Evolutionary conservation across 2,888 invertebrate species (phyloP), one percentile per base, ranked within the genome.

Genomic region (Taphrorychus bicolor): DNA sequence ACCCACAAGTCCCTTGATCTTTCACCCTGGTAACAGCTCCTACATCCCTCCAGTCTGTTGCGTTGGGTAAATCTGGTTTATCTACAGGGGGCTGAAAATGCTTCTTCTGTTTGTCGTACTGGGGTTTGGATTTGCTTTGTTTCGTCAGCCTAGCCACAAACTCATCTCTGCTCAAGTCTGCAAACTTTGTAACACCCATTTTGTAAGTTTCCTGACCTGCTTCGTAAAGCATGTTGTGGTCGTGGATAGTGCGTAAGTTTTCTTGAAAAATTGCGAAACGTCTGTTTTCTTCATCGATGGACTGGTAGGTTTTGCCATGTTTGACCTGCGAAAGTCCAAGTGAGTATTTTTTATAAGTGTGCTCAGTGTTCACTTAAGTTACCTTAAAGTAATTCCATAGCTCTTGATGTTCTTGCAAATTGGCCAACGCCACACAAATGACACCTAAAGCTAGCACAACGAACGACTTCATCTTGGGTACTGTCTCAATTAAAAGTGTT

Each of bases 271-370:
- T 69, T 4, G 62, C 22, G 48, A 72, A 72, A 5, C 73, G 66
- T 1, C 23, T n/a, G 18, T 18, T 16, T 32, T 72, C 73, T 22
- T 73, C 71, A 41, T 52, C 40, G 5, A 52, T 7, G n/a, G 51
- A 54, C 3, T 58, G 57, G 52, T 71, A 72, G 16, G 24, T 89
- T 84, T 91, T 94, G 24, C 23, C 54, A 48, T 69, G 57, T 48
- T 62, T n/a, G 9, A 16, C 17, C 54, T 54, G 54, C 2, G 14
- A 54, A 2, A 5, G 17, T 45, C 14, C 1, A 1, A 11, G 1
- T n/a, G n/a, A n/a, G n/a, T n/a, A n/a, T n/a, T n/a, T n/a, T n/a
- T n/a, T n/a, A n/a, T n/a, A n/a, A n/a, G n/a, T n/a, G n/a, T n/a
- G n/a, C n/a, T n/a, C n/a, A n/a, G n/a, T n/a, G n/a, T n/a, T n/a